Evolutionary conservation across 2,888 invertebrate species (phyloP).

Genomic region (Thymelicus sylvestris): DNA sequence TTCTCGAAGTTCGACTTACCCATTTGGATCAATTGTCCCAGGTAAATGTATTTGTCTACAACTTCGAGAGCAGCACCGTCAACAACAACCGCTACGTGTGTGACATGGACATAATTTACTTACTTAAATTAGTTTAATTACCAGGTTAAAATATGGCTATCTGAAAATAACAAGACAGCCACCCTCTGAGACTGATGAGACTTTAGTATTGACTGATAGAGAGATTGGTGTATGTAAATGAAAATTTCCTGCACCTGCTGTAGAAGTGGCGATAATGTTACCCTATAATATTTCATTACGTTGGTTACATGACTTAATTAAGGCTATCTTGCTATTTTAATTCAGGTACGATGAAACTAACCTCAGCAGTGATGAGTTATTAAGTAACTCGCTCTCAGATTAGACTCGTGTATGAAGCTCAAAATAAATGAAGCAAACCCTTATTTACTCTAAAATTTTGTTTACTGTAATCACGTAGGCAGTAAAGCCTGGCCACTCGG

Average conservation of each 20-base stretch:
- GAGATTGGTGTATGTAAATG: slow-evolving; percentile 27
- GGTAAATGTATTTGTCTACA: too few relatives aligned
- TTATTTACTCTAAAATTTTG: slow-evolving; percentile 22
- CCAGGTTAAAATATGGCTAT: slow-evolving; percentile 8
- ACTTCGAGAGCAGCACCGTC: too few relatives aligned
- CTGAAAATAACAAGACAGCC: slow-evolving; percentile 28
- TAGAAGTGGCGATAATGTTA: slow-evolving; percentile 7
- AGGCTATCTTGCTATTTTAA: too few relatives aligned
- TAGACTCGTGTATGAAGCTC: too few relatives aligned
- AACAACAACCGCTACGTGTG: background rate
- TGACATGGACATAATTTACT: slow-evolving; percentile 15
- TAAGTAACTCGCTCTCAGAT: too few relatives aligned
- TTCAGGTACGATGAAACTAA: too few relatives aligned
- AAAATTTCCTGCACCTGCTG: slow-evolving; percentile 5
- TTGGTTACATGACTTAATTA: too few relatives aligned
- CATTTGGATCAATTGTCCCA: too few relatives aligned
- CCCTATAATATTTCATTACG: background rate
- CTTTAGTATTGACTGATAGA: too few relatives aligned
- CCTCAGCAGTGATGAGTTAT: too few relatives aligned
- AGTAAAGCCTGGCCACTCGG: slow-evolving; percentile 31
- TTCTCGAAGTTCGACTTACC: too few relatives aligned
- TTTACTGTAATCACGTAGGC: slow-evolving; percentile 32
- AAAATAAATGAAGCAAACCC: background rate
- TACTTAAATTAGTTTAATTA: too few relatives aligned
- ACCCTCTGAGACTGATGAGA: slow-evolving; percentile 20